Evolutionary conservation across 2,797 vertebrate genomes (phyloP), one percentile per base, ranked within the genome.

Genomic region (Leucoraja ocellata): DNA sequence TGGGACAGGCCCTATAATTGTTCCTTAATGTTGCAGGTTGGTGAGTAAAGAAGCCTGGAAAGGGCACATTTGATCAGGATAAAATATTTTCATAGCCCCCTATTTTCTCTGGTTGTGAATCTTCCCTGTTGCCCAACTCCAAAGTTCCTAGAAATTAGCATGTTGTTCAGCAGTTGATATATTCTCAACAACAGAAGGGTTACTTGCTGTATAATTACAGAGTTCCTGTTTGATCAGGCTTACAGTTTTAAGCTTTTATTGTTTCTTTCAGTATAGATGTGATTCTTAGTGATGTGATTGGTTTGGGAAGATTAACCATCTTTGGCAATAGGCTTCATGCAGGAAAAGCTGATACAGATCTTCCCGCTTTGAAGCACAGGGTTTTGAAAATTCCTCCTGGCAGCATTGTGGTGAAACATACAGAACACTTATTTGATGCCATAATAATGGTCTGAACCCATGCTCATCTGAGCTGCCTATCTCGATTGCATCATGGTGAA

Each of bases 201-300:
- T 86, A 86, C 58, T 86, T 21, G 5, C 81, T 84, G 25, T 83
- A 54, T 84, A 84, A 83, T 23, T 58, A 58, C 9, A 58, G 9
- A 83, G 23, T 58, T 83, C 13, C 28, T 86, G 83, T 86, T 86
- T 86, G 32, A 63, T 86, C 61, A 86, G 58, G 58, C 25, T 86
- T 58, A 86, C 28, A 28, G 61, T 65, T 65, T 65, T 86, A 86
- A 61, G 32, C 8, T 86, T 86, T 63, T 58, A 65, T 63, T 65
- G 25, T 86, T 86, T 86, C n/a, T 61, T 61, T 63, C 61, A 86
- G 28, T 86, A 13, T 14, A 84, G 81, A 54, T 32, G 32, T 32
- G 32, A 32, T 32, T 32, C 80, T 54, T 25, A 25, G 25, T 86
- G 58, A 10, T 84, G 54, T 86, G 83, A 86, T 63, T 63, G 58